phyloP scores from a whole-genome alignment of 2,113 vertebrate species.

The Aegithalos caudatus region DNA sequence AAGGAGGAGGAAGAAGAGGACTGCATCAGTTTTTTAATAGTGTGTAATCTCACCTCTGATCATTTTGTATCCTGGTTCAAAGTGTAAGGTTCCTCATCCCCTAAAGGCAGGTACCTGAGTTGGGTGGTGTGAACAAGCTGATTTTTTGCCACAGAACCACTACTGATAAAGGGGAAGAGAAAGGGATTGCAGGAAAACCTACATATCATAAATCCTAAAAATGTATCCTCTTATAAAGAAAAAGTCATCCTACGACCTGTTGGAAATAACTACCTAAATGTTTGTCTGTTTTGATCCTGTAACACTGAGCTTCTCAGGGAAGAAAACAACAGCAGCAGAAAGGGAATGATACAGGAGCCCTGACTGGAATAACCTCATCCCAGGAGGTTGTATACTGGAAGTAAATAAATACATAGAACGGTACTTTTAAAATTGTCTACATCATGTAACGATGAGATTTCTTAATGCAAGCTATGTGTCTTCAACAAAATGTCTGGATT shows the following conservation, averaged over 20 bases:
- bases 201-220: neutral
- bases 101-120: neutral
- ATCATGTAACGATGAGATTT: neutral
- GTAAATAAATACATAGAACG: neutral
- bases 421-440: neutral
- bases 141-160: neutral
- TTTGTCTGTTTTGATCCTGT: neutral
- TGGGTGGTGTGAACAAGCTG: neutral
- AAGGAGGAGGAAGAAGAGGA: neutral
- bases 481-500: neutral
- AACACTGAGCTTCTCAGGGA: neutral
- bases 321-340: neutral
- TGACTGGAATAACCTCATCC: neutral
- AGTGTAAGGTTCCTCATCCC: neutral
- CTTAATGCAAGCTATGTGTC: neutral
- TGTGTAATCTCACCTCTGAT: neutral
- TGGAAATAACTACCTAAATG: neutral
- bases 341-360: neutral
- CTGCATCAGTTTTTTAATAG: neutral
- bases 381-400: neutral
- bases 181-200: neutral
- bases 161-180: neutral
- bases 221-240: neutral
- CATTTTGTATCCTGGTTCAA: neutral
- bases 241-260: neutral